These are phyloP conservation scores for Plotosus lineatus DNA, from an alignment of 2,113 vertebrate genomes.

Conservation along the genomic window DNA sequence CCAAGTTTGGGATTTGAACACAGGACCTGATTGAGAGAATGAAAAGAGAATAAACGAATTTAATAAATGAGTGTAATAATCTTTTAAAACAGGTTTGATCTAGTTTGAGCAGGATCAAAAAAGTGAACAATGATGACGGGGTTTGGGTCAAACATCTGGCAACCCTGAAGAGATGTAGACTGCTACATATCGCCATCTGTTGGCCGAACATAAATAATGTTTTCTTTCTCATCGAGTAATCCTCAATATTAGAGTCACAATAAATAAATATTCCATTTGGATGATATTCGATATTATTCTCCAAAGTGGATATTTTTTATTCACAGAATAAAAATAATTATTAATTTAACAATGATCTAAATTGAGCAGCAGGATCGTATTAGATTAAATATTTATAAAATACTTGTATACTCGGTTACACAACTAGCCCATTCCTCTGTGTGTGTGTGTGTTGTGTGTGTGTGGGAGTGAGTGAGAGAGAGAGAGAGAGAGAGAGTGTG, in stretches of 20 bases:
- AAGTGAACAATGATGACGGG: no score
- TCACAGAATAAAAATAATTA: neutral
- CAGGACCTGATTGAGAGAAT: no score
- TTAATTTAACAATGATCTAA: no score
- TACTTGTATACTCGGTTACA: no score
- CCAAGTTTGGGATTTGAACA: no score
- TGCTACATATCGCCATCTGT: conserved; percentile 10
- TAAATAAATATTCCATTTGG: neutral
- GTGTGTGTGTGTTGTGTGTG: no score
- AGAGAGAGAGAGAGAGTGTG: no score
- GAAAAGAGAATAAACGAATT: no score
- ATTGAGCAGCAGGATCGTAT: neutral
- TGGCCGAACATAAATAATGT: neutral
- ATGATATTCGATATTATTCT: neutral
- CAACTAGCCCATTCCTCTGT: no score
- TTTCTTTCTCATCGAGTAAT: no score
- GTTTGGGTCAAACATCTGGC: neutral
- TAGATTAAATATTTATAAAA: neutral
- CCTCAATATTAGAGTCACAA: neutral
- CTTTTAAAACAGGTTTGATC: neutral
- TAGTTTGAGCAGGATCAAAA: neutral
- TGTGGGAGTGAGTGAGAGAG: no score
- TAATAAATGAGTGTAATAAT: no score
- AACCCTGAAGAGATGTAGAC: neutral
- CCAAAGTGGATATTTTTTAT: neutral